Evolutionary conservation across 2,113 vertebrate genomes (phyloP).

Genomic region (Rattus rattus): DNA sequence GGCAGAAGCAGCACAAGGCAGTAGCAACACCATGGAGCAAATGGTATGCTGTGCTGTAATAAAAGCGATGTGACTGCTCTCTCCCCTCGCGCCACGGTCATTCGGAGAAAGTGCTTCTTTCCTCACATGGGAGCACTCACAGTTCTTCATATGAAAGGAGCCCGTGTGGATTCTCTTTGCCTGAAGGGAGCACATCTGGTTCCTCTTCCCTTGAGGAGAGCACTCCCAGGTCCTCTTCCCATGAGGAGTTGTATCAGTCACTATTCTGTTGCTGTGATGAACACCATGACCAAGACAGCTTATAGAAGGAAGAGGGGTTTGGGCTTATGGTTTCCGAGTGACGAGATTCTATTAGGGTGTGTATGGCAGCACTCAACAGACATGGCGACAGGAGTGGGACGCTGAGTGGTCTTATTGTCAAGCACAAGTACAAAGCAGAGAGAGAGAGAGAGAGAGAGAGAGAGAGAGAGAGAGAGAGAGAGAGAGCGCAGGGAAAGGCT

Average conservation of each 20-base stretch:
- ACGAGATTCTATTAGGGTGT: not conserved
- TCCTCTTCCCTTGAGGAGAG: not conserved
- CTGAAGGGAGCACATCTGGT: not conserved
- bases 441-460: not conserved
- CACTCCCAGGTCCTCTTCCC: not conserved
- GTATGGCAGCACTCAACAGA: not conserved
- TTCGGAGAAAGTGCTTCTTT: not conserved
- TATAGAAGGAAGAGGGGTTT: not conserved
- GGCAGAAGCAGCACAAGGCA: not conserved
- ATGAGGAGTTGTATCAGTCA: not conserved
- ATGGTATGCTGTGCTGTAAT: not conserved
- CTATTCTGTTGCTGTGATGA: not conserved
- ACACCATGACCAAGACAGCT: not conserved
- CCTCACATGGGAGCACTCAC: not conserved
- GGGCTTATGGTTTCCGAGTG: not conserved
- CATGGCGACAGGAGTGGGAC: not conserved
- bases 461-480: not conserved
- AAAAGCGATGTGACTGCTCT: not conserved
- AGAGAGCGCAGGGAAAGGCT: fast-evolving
- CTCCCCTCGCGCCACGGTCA: no score
- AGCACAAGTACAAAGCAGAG: not conserved
- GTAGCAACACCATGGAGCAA: not conserved
- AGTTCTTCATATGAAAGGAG: not conserved
- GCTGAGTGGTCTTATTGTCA: not conserved
- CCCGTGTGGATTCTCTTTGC: not conserved